Evolutionary conservation across 2,888 invertebrate genomes (phyloP), one percentile per base, ranked within the genome.

Genomic region (Acronicta alni): DNA sequence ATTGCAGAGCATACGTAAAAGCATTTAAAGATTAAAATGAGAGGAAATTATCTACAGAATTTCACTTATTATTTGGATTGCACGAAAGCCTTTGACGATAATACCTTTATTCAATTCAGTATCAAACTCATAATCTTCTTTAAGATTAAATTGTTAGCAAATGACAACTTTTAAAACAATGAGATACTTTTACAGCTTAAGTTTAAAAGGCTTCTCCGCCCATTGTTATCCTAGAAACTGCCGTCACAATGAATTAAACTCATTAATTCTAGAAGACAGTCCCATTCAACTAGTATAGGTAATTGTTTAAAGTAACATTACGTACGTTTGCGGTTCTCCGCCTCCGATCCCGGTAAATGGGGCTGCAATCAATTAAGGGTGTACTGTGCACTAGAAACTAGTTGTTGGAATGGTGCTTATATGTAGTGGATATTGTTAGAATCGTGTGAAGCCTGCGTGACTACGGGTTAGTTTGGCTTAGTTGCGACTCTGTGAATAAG

Each of bases 361-460:
- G 15, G 51, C 61, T 61, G 73, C 83, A 80, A 81, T 86, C 81
- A 84, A 83, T 86, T 85, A 82, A 80, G 72, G 73, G 68, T 75
- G 62, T 74, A 59, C 74, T 56, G 45, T 55, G 44, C 52, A 68
- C 62, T 67, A 41, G 66, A 60, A 75, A 75, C 76, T 73, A 72
- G 79, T 80, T 77, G 80, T 73, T 68, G 56, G 62, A 79, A 67
- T 68, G 63, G 75, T 48, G 57, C 65, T 77, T 63, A 53, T 67
- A 54, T 66, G 59, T 53, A 66, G 64, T 67, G 64, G 46, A 52
- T 71, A 75, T 67, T 66, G 65, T 51, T 52, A 37, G 42, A 53
- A 51, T 67, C 49, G 62, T 64, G 47, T 65, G 66, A 41, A 69
- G 59, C 64, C 58, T 72, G 60, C 61, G 62, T 74, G 74, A 51